Evolutionary conservation across 2,797 vertebrate genomes (phyloP).

Genomic region (Luscinia megarhynchos): DNA sequence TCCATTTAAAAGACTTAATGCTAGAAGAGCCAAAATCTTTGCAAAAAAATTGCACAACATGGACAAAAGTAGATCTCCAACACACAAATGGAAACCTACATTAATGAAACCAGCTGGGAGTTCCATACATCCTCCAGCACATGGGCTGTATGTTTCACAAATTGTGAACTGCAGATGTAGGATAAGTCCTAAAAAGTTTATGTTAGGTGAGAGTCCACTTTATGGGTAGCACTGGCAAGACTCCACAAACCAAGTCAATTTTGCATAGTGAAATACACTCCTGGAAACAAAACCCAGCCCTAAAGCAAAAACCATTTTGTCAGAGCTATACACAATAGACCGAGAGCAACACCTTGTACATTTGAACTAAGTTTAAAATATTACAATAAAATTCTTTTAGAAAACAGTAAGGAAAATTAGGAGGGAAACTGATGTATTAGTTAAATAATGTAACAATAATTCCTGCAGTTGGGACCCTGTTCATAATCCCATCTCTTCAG

Average conservation of each 20-base stretch:
- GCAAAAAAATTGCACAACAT: conserved; percentile 4
- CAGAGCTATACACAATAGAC: background rate
- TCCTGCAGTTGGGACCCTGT: background rate
- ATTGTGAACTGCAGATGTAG: conserved; percentile 17
- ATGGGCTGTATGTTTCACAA: conserved; percentile 24
- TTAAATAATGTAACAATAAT: background rate
- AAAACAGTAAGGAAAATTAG: background rate
- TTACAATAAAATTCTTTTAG: background rate
- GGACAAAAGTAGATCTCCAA: conserved; percentile 20
- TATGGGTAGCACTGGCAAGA: conserved; percentile 51
- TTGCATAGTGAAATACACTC: background rate
- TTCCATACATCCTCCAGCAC: conserved; percentile 18
- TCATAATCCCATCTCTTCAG: background rate
- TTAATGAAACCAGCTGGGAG: conserved; percentile 58
- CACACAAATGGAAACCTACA: conserved; percentile 23
- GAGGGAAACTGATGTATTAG: background rate
- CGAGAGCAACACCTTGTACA: background rate
- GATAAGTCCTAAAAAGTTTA: conserved; percentile 64
- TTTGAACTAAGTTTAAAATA: background rate
- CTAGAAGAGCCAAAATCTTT: conserved; percentile 15
- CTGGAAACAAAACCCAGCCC: background rate
- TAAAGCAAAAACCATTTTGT: background rate
- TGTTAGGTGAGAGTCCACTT: conserved; percentile 59
- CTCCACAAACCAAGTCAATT: conserved; percentile 31
- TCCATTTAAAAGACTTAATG: background rate